Evolutionary conservation across 2,797 vertebrate species (phyloP), one percentile per base, ranked within the genome.

Genomic region (Molossus molossus): DNA sequence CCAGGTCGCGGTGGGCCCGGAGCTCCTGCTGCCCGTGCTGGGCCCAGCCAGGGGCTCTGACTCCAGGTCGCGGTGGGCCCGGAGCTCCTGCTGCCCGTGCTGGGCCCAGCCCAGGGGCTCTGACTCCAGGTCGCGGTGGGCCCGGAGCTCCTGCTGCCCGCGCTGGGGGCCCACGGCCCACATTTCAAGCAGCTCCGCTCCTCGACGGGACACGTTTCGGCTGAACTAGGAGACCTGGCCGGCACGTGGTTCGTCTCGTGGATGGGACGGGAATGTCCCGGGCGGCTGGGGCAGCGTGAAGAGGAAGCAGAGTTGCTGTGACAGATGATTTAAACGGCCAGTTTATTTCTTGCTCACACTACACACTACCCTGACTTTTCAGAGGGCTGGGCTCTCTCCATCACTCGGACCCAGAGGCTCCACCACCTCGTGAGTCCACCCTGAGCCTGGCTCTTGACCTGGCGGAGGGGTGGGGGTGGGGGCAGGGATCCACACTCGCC

Each of bases 281-380:
- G 53, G 67, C 37, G 70, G 72, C 7, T 27, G 3, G 3, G 3
- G 23, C 20, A 10, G 40, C 10, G 17, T 58, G 21, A 27, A 15
- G 60, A 45, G 29, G 33, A 55, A 40, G 13, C 0, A 3, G 6
- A 6, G 27, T 55, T 13, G 12, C 25, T 3, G 53, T 0, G 4
- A 58, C 57, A 37, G 11, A 40, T 10, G 21, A 5, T 12, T 5
- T 9, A 6, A 13, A 3, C 12, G 8, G 1, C 27, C 55, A 23
- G 14, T 29, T 48, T 14, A 0, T 18, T 58, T 57, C 58, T 14
- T 48, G 58, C 69, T 67, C 60, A 14, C 12, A 6, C 29, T 7
- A 1, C 23, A 11, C 45, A 0, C 60, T 40, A 1, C 75, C 27
- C 77, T 45, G 40, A 25, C n/a, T 5, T 17, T 11, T 27, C 57